Conservation (phyloP, 2,888 invertebrate genomes). For the Ophonus ardosiacus region DNA sequence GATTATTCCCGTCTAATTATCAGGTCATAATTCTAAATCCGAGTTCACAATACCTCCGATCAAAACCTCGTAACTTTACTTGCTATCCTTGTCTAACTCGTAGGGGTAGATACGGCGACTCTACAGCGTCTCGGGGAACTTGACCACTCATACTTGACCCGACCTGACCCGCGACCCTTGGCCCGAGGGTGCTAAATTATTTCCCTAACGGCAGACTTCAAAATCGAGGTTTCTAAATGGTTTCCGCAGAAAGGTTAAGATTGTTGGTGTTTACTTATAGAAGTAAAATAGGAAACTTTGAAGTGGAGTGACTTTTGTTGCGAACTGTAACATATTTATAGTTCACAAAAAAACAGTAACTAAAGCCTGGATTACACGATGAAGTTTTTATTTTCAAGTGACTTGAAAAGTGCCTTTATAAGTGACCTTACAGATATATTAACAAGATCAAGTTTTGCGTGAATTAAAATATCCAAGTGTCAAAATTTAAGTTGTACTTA, state of each 20-base stretch:
- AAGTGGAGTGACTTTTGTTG: no score
- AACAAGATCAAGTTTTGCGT: no score
- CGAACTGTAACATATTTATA: no score
- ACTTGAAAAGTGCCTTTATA: no score
- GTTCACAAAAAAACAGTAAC: no score
- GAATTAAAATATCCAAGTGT: no score
- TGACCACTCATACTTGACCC: constrained; percentile 64
- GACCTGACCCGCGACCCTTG: constrained; percentile 58
- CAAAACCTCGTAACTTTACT: constrained; percentile 55
- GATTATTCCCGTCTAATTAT: constrained; percentile 56
- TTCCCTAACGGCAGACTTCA: neutral
- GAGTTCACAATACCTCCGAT: constrained; percentile 57
- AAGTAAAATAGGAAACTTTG: no score
- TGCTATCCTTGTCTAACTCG: constrained; percentile 34
- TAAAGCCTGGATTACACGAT: no score
- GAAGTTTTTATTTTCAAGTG: no score
- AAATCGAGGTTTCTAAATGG: constrained; percentile 7
- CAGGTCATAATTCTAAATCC: constrained; percentile 60
- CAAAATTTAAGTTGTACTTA: no score
- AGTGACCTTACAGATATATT: no score
- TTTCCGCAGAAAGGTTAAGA: neutral
- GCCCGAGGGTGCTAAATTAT: constrained; percentile 53
- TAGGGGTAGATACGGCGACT: constrained; percentile 11
- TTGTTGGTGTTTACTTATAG: neutral
- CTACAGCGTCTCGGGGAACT: constrained; percentile 46